Evolutionary conservation across 2,888 invertebrate genomes (phyloP), one percentile per base, ranked within the genome.

Genomic region (Crepidodera aurea): DNA sequence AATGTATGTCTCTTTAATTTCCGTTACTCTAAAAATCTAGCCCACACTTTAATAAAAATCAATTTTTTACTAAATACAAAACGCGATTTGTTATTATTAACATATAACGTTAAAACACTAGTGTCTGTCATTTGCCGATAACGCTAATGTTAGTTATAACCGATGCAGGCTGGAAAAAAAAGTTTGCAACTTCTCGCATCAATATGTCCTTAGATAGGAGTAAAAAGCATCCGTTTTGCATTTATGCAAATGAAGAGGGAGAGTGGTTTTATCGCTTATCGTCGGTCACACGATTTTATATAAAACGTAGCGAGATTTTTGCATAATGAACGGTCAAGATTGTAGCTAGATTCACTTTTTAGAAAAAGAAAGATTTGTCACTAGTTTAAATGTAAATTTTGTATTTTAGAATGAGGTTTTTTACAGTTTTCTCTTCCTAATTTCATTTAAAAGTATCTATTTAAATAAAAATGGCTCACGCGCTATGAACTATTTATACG

Each of bases 181-280:
- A 32, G 8, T 32, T 2, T 3, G n/a, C 32, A 32, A 32, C 32
- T 32, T 7, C 32, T 7, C 10, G 6, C 22, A 39, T 16, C 13
- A 12, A 39, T 12, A 16, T 16, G 13, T 19, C 42, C 19, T 16
- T 5, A 16, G 42, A 18, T 42, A 2, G 18, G 19, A 42, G 8
- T 42, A 40, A 6, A 42, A 16, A 18, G 18, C 16, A 10, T 10
- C 18, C 42, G 42, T 42, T 42, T 42, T 42, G 18, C 42, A 42
- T 42, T 42, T 42, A 42, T 42, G 42, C 42, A 42, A 18, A 42
- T 42, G 8, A 42, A 19, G 18, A 42, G 42, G n/a, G 42, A 42
- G 42, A 42, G 42, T n/a, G 6, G 19, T 42, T 15, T n/a, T 16
- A 16, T 16, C 42, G 19, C 16, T 42, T 42, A 42, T 42, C 19